Evolutionary conservation across 2,113 vertebrate species (phyloP), one percentile per base, ranked within the genome.

Genomic region (Bubalus kerabau): DNA sequence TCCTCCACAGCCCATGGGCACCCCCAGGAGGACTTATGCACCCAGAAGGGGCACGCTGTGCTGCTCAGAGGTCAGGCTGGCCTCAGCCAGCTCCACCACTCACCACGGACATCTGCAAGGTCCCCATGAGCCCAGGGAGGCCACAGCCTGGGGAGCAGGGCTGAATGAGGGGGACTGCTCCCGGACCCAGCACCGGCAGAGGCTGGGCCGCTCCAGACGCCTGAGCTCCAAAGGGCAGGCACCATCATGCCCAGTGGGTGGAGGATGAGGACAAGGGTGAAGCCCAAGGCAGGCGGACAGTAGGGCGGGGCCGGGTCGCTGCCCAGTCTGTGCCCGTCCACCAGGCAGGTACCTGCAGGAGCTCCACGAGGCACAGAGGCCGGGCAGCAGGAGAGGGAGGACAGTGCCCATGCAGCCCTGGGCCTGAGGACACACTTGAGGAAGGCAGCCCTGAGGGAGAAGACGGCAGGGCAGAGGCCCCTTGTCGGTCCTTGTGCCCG

Each of bases 181-280:
- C 17, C 2, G 19, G 43, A 24, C 4, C 59, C 7, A 64, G 32
- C 5, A 40, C 19, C 1, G 1, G 36, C 0, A 0, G 36, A 74
- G n/a, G 54, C 24, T 32, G 26, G 80, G 80, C n/a, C 0, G 1
- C 64, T 36, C n/a, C 64, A 21, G 10, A 36, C 0, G 4, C 19
- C 93, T 21, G 2, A 46, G 71, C 83, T 40, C 67, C 7, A 6
- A 40, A 43, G 40, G 71, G 23, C 23, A 76, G 23, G 71, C 64
- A 36, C n/a, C 17, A 36, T 71, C n/a, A 21, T 71, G 32, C 32
- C n/a, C 0, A 0, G n/a, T 0, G n/a, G 64, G 36, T 3, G 0
- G 91, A 82, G 76, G 50, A 36, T 2, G 74, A 15, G 28, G 50
- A 17, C 50, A 2, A 50, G 2, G 3, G 16, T 23, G 71, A 57